Evolutionary conservation across 2,113 vertebrate species (phyloP), one percentile per base, ranked within the genome.

Genomic region (Rhipidura dahli): DNA sequence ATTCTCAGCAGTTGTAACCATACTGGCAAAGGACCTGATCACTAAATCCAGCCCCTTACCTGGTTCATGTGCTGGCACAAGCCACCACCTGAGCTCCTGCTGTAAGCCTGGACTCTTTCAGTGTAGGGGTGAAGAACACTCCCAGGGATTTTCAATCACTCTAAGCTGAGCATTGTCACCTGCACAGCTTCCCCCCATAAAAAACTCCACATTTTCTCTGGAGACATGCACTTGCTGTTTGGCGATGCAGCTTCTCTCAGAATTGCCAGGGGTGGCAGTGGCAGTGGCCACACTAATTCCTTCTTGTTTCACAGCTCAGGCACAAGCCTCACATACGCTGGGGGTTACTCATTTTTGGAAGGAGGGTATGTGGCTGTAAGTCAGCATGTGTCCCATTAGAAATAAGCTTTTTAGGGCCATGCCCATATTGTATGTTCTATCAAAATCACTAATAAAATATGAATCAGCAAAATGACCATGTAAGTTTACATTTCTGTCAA

Each of bases 261-360:
- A 86, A 63, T 49, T 79, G 71, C 40, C 49, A 60, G 12, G 35
- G 54, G 30, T 59, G 45, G 50, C 40, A 54, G 56, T 50, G 85
- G 84, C 53, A 75, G 63, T 5, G 10, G 79, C 56, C 70, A 83
- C 72, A 68, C 22, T 17, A 66, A 73, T 78, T 92, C 72, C 83
- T 90, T 89, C 79, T 70, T 10, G 0, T 71, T 90, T 84, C 86
- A 35, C 35, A 90, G 54, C 21, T 50, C 42, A 70, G 87, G 37
- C 81, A 94, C 63, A 65, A 93, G 35, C 75, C 70, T 53, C 93
- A 91, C 79, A 75, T 87, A 75, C 49, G 16, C 60, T 9, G 2
- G 35, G 60, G 86, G 30, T 92, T 96, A 94, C 49, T 92, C 17
- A 86, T 69, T 96, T 92, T 60, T 88, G 77, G 80, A 97, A 81